These are phyloP conservation scores for Cliona cf. orientalis DNA, from an alignment of 37 sponge, comb jelly and placozoan genomes.

Conservation along the genomic window DNA sequence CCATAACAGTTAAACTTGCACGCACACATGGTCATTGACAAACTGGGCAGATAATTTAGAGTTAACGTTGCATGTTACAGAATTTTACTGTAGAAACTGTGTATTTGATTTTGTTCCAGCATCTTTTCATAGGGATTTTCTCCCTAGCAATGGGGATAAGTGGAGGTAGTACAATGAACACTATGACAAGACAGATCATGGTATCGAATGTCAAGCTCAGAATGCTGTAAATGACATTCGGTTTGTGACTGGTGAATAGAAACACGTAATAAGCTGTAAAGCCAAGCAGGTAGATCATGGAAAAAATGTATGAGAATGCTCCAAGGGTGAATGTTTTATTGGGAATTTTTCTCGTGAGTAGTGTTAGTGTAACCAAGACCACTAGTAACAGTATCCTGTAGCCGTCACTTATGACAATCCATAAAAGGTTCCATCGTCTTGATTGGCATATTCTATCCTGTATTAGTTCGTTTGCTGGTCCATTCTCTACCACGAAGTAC, in stretches of 20 bases:
- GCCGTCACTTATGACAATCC: not conserved
- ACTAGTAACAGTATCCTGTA: conserved; percentile 2
- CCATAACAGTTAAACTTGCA: too few species aligned
- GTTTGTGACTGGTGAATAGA: not conserved
- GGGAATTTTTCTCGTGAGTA: conserved; percentile 1
- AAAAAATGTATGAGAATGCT: not conserved
- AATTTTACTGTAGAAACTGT: too few species aligned
- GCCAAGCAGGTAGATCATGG: not conserved
- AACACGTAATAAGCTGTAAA: not conserved
- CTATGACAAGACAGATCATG: not conserved
- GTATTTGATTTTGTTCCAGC: too few species aligned
- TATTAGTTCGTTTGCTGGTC: not conserved
- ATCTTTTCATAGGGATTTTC: too few species aligned
- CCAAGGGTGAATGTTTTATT: conserved; percentile 7
- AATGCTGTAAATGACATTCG: not conserved
- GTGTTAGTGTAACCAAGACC: not conserved
- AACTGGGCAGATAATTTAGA: too few species aligned
- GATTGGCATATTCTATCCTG: not conserved
- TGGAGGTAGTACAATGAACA: conserved; percentile 3
- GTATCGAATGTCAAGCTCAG: not conserved
- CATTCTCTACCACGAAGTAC: not conserved
- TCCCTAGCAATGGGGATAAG: not conserved
- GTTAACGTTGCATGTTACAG: too few species aligned
- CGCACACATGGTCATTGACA: too few species aligned
- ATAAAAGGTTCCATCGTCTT: not conserved